Conservation (phyloP, 2,888 invertebrate species). For the Hemicrepidius hirtus region DNA sequence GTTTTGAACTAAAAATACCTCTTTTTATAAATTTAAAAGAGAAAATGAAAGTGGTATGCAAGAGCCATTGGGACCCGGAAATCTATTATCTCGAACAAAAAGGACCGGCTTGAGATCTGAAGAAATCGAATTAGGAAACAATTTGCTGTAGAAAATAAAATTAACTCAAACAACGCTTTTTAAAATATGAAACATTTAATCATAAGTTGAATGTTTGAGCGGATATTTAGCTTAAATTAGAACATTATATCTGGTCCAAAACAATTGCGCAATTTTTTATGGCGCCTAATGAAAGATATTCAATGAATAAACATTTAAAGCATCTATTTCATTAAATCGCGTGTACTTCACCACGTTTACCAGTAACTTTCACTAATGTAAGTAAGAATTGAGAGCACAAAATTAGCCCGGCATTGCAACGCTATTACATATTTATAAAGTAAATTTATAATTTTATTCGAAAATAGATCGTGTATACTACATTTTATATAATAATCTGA, state of each 20-base stretch:
- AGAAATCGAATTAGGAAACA: slow-evolving; percentile 12
- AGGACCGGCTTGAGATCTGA: neutral
- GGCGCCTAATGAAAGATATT: neutral
- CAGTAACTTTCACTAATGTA: slow-evolving; percentile 36
- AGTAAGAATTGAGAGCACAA: slow-evolving; percentile 36
- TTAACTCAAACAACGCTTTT: neutral
- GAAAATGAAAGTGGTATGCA: neutral
- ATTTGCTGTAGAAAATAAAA: neutral
- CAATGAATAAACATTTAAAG: slow-evolving; percentile 11
- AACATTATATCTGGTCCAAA: neutral
- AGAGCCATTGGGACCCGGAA: neutral
- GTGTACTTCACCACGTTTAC: slow-evolving; percentile 35
- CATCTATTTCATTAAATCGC: slow-evolving; percentile 19
- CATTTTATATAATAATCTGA: slow-evolving; percentile 25
- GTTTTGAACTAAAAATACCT: too few relatives aligned
- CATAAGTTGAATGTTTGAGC: neutral
- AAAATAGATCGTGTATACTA: slow-evolving; percentile 3
- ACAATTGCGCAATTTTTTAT: neutral
- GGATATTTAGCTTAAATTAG: neutral
- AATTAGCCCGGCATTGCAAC: slow-evolving; percentile 42
- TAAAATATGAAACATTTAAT: neutral
- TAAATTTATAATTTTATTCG: slow-evolving; percentile 15
- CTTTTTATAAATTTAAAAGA: too few relatives aligned
- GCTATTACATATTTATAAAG: slow-evolving; percentile 42
- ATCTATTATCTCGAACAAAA: slow-evolving; percentile 3